These are phyloP conservation scores for Nautilus pompilius DNA, from an alignment of 1,140 invertebrate species.

Conservation along the genomic window DNA sequence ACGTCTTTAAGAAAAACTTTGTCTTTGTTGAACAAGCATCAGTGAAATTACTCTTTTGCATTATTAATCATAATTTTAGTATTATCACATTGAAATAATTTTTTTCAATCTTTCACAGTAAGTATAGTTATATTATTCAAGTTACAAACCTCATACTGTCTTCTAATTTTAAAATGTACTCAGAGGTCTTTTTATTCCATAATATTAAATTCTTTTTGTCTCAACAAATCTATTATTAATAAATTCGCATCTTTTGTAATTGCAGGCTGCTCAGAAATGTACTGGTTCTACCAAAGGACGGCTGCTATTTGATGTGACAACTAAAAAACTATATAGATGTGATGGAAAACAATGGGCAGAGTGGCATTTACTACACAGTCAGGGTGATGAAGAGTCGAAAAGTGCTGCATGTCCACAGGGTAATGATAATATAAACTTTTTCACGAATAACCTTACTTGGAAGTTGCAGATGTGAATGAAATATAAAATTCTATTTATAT, in stretches of 20 bases:
- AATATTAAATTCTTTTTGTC: neutral
- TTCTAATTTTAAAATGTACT: too few species aligned
- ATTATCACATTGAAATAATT: too few species aligned
- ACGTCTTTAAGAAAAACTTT: too few species aligned
- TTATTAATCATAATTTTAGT: too few species aligned
- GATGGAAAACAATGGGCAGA: conserved; percentile 37
- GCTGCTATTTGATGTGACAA: conserved; percentile 38
- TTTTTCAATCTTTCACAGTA: too few species aligned
- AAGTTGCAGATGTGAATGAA: neutral
- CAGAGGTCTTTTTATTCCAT: too few species aligned
- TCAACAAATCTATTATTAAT: neutral
- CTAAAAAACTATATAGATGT: conserved; percentile 42
- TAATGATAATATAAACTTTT: too few species aligned
- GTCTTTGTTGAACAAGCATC: too few species aligned
- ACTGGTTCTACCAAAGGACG: conserved; percentile 38
- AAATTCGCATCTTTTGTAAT: neutral
- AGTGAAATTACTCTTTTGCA: too few species aligned
- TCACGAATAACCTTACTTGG: too few species aligned
- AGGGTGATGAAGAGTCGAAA: conserved; percentile 26
- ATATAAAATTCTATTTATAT: neutral
- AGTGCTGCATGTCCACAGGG: conserved; percentile 27
- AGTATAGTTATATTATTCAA: too few species aligned
- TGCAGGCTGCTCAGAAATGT: conserved; percentile 43
- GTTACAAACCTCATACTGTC: too few species aligned
- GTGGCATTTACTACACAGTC: conserved; percentile 29